Evolutionary conservation across 2,888 invertebrate genomes (phyloP).

Genomic region (Mongoloraphidia duomilia): DNA sequence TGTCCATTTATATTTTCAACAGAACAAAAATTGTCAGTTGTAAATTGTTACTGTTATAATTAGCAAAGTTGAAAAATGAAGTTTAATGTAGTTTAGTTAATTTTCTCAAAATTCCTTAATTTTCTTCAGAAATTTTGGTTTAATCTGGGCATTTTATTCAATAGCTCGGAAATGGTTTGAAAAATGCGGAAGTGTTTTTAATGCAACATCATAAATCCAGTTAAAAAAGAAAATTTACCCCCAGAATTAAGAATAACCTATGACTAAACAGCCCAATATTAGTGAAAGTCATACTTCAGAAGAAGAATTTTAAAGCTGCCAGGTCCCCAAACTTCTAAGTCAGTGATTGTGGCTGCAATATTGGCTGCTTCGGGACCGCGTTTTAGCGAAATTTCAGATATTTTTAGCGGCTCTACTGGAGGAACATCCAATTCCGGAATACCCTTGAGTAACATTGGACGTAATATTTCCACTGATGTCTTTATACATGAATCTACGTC

Average conservation of each 20-base stretch:
- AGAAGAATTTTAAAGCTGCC: slow-evolving; percentile 43
- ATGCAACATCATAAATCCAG: neutral
- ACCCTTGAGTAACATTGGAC: slow-evolving; percentile 25
- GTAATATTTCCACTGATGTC: slow-evolving; percentile 24
- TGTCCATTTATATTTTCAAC: too few relatives aligned
- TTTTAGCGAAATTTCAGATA: slow-evolving; percentile 21
- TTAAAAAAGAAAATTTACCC: slow-evolving; percentile 1
- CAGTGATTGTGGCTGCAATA: slow-evolving; percentile 43
- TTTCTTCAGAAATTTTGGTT: too few relatives aligned
- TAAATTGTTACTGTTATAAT: too few relatives aligned
- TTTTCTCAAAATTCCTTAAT: too few relatives aligned
- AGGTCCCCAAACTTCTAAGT: slow-evolving; percentile 43
- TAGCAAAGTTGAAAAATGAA: too few relatives aligned
- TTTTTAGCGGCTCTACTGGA: slow-evolving; percentile 33
- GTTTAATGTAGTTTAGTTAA: too few relatives aligned
- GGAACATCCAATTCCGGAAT: slow-evolving; percentile 40
- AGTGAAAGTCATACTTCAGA: slow-evolving; percentile 34
- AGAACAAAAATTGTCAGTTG: too few relatives aligned
- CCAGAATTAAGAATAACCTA: too few relatives aligned
- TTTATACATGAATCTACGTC: slow-evolving; percentile 26
- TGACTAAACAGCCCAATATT: neutral
- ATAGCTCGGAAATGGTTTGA: too few relatives aligned
- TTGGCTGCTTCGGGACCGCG: slow-evolving; percentile 26
- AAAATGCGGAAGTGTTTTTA: too few relatives aligned
- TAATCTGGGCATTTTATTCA: too few relatives aligned